Evolutionary conservation across 2,888 invertebrate species (phyloP), one percentile per base, ranked within the genome.

Genomic region (Drosophila barbarae): DNA sequence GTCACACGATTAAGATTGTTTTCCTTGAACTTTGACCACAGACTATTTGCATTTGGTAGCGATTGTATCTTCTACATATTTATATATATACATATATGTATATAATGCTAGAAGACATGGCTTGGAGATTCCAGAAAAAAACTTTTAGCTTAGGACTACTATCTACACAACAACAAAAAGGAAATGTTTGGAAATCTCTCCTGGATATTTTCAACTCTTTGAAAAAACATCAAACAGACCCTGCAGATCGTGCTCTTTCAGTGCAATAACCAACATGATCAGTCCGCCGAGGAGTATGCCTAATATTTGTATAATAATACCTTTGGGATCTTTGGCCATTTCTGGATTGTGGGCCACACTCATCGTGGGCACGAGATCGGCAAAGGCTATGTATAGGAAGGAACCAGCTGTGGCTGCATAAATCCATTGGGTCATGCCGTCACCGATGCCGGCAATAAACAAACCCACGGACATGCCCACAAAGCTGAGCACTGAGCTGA

Each of bases 351-450:
- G 90, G 81, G 91, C 91, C 76, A 90, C 88, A 83, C 91, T 91
- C 87, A 93, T 90, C 88, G 92, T 92, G 7, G 92, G 93, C 58
- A 95, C 93, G 90, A 95, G 91, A 89, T 95, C 95, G 1, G 95
- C 94, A 55, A 95, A 90, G 5, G 95, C 94, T 67, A 95, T 94
- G 85, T 95, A 95, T 15, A 95, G 90, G 87, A 95, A 95, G 56
- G 94, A 94, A 3, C 95, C 95, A 6, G 94, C 95, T 3, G 95
- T 94, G 10, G 93, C 92, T 2, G 95, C 93, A 87, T 95, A 95
- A 61, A 95, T 93, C 94, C 95, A 95, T 69, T 92, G 92, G 1
- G 93, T 93, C 57, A 93, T 92, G 10, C 92, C 91, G 55, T 91
- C 91, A 56, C 95, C 92, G 74, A 94, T 92, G 64, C 95, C 94